Percentiles rank a stretch among this genome's conserved stretches.
Conservation (phyloP, 2,797 vertebrate genomes). For the Chrysolophus pictus region DNA sequence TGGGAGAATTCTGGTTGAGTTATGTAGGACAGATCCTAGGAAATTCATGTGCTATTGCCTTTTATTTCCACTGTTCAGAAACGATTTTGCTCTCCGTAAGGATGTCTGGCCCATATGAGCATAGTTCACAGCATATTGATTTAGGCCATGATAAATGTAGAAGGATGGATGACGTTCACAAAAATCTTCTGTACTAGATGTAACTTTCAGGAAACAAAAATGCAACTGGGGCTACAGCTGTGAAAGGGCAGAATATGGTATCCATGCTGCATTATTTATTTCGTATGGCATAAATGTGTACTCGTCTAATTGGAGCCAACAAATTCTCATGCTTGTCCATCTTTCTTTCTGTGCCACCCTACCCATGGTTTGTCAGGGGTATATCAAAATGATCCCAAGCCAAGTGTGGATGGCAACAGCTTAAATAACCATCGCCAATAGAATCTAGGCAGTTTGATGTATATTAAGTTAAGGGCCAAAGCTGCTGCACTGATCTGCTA, state of each 20-base stretch:
- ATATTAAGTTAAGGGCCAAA: not conserved
- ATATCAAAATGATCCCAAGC: not conserved
- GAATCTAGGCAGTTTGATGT: not conserved
- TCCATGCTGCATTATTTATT: not conserved
- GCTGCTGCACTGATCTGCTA: not conserved
- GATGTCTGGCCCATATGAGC: not conserved
- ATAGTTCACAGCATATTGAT: not conserved
- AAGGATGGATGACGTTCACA: not conserved
- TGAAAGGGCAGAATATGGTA: not conserved
- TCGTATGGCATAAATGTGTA: not conserved
- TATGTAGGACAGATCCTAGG: not conserved
- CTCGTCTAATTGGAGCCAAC: not conserved
- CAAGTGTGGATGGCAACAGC: not conserved
- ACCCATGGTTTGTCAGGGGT: not conserved
- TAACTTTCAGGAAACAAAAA: not conserved
- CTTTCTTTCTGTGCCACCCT: not conserved
- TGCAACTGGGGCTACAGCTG: not conserved
- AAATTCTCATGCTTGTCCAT: not conserved
- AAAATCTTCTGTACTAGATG: not conserved
- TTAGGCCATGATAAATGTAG: not conserved
- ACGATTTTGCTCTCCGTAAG: not conserved
- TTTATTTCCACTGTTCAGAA: not conserved
- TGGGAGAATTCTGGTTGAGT: not conserved
- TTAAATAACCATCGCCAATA: not conserved
- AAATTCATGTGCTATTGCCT: not conserved